phyloP scores from a whole-genome alignment of 2,888 invertebrate genomes.

The Synergus gifuensis region DNA sequence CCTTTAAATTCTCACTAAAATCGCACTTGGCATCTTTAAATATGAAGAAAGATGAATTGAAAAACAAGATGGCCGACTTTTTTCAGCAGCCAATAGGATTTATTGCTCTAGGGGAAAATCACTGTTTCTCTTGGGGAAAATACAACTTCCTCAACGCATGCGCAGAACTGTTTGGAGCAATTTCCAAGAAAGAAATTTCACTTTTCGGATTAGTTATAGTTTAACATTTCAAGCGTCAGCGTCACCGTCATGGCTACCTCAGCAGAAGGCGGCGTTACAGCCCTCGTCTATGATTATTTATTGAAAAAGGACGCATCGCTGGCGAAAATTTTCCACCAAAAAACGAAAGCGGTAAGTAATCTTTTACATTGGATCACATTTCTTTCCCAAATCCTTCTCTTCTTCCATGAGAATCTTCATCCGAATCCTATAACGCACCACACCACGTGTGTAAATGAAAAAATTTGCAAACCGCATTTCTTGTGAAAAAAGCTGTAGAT shows the following conservation, averaged over 20 bases:
- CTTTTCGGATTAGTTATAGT: too few species aligned
- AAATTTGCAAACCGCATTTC: background rate
- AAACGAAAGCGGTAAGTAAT: conserved; percentile 86
- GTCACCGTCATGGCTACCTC: conserved; percentile 77
- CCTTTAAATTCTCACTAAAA: too few species aligned
- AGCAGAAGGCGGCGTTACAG: conserved; percentile 77
- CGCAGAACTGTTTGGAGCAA: too few species aligned
- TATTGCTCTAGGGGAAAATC: too few species aligned
- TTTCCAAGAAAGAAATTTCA: background rate
- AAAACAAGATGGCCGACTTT: too few species aligned
- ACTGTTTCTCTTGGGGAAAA: too few species aligned
- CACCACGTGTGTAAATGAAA: conserved; percentile 63
- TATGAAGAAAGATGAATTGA: too few species aligned
- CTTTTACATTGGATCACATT: conserved; percentile 25
- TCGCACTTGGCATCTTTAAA: too few species aligned
- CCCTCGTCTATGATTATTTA: conserved; percentile 84
- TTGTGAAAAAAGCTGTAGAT: background rate
- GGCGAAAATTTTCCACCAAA: conserved; percentile 85
- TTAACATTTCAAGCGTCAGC: too few species aligned
- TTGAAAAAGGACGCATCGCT: conserved; percentile 82
- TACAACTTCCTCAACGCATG: too few species aligned
- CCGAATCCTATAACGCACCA: conserved; percentile 9
- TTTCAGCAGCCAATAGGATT: too few species aligned
- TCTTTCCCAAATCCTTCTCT: conserved; percentile 25
- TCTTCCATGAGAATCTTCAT: background rate